Base-by-base conservation (phyloP, 1,140 invertebrate species). In the Chlorops oryzae region DNA sequence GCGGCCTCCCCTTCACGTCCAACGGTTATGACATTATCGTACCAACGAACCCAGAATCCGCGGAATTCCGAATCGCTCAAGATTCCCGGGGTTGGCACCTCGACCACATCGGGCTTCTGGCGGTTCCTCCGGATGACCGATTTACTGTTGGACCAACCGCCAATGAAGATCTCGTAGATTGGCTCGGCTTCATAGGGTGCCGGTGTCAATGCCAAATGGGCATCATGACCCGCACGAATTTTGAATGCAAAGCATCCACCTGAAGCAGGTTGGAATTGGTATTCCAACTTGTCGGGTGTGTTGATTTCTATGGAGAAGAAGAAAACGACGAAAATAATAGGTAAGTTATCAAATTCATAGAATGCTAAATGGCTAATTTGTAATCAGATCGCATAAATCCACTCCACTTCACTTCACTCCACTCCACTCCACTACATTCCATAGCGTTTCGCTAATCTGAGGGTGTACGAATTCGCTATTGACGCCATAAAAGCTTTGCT, bases 11-110 rank as follows among this genome's bases (percentile, higher is more conserved):
- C 66, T 27, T 69, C 63, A 20, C 55, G 60, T 3, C 66, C 66
- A 2, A 70, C 64, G 23, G 67, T 65, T 37, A 70, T 70, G 20
- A 71, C 76, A 47, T 82, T 85, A 56, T 81, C 78, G 39, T 78
- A 75, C 84, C 86, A 90, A 53, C 86, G 80, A 17, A 92, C 77
- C 87, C 88, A 91, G 73, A 92, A 92, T 13, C 83, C 85, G 41
- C 85, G 81, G 67, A 80, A 84, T 62, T 90, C 87, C 27, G 81
- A 79, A 3, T 59, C 75, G 59, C 78, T 83, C 28, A 91, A 65
- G 54, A 88, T 81, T 27, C 74, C 77, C 0, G 84, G 83, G 3
- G 86, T 89, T 15, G 83, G 80, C 6, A 76, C 79, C 65, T 87
- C 82, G 9, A 80, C 81, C 51, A 84, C 82, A 38, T 92, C 88